These are phyloP conservation scores for Drosophila seguyi DNA, from an alignment of 1,140 invertebrate genomes.

Conservation along the genomic window DNA sequence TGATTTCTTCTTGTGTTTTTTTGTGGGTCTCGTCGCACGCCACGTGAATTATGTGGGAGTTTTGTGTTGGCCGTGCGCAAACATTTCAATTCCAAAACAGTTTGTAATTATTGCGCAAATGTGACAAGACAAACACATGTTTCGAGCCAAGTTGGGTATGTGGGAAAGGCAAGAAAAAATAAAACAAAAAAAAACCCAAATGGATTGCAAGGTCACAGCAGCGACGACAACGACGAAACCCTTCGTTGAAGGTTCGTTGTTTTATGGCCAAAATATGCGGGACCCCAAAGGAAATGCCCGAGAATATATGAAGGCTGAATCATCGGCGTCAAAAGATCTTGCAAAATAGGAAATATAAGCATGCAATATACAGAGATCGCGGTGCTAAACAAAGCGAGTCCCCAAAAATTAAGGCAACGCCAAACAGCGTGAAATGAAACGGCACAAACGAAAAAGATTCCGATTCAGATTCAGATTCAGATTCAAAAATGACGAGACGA, in stretches of 20 bases:
- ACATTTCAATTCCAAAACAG: slow-evolving; percentile 53
- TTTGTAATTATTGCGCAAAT: slow-evolving; percentile 66
- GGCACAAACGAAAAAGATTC: slow-evolving; percentile 12
- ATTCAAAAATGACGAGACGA: slow-evolving; percentile 40
- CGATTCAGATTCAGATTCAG: slow-evolving; percentile 3
- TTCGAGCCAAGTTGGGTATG: neutral
- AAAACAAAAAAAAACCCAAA: too few relatives aligned
- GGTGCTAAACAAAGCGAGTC: slow-evolving; percentile 59
- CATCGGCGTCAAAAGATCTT: slow-evolving; percentile 49
- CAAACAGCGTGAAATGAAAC: slow-evolving; percentile 66
- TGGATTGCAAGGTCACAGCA: slow-evolving; percentile 45
- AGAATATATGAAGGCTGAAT: slow-evolving; percentile 54
- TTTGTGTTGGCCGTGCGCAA: slow-evolving; percentile 46
- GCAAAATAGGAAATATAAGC: slow-evolving; percentile 70
- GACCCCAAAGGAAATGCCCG: slow-evolving; percentile 61
- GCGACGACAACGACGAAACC: slow-evolving; percentile 15
- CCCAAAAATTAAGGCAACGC: slow-evolving; percentile 64
- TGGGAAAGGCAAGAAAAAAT: slow-evolving; percentile 31
- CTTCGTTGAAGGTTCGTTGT: slow-evolving; percentile 28
- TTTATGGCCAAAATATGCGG: slow-evolving; percentile 42
- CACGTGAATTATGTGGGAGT: slow-evolving; percentile 64
- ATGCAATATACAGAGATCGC: slow-evolving; percentile 10
- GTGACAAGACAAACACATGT: slow-evolving; percentile 52
- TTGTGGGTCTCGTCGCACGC: slow-evolving; percentile 39
- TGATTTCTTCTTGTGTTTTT: slow-evolving; percentile 5